phyloP scores from a whole-genome alignment of 2,888 invertebrate species.

The Meteorus cinctellus region DNA sequence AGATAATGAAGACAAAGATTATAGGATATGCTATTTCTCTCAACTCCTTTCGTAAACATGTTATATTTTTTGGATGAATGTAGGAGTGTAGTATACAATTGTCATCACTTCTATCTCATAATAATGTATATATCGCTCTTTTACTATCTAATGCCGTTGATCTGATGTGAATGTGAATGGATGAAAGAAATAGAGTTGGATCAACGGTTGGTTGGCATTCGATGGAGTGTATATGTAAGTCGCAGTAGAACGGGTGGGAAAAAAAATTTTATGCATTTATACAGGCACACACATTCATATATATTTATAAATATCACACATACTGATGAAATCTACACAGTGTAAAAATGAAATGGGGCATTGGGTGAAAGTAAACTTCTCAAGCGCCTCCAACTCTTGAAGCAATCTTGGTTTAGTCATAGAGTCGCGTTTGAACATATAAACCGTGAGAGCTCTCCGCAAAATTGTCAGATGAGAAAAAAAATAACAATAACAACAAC shows the following conservation, averaged over 20 bases:
- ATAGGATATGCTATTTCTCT: background rate
- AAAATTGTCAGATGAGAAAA: background rate
- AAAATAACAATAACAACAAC: background rate
- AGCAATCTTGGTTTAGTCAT: slow-evolving; percentile 13
- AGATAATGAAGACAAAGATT: background rate
- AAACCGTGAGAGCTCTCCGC: background rate
- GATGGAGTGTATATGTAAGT: background rate
- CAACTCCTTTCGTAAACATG: background rate
- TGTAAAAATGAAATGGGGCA: slow-evolving; percentile 74
- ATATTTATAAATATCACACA: slow-evolving; percentile 1
- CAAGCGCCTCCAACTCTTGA: slow-evolving; percentile 14
- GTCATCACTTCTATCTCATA: background rate
- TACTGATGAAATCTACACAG: slow-evolving; percentile 34
- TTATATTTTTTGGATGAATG: background rate
- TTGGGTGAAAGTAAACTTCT: slow-evolving; percentile 72
- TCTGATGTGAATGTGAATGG: slow-evolving; percentile 15
- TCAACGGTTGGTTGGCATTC: background rate
- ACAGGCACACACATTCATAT: background rate
- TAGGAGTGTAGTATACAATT: slow-evolving; percentile 1
- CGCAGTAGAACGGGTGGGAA: background rate
- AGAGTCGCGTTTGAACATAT: slow-evolving; percentile 7
- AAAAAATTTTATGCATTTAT: background rate
- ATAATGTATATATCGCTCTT: background rate
- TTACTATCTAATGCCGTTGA: background rate
- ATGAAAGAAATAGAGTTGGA: background rate